Evolutionary conservation across 37 sponge, comb jelly and placozoan species (phyloP), one percentile per base, ranked within the genome.

Genomic region (Beroe ovata): DNA sequence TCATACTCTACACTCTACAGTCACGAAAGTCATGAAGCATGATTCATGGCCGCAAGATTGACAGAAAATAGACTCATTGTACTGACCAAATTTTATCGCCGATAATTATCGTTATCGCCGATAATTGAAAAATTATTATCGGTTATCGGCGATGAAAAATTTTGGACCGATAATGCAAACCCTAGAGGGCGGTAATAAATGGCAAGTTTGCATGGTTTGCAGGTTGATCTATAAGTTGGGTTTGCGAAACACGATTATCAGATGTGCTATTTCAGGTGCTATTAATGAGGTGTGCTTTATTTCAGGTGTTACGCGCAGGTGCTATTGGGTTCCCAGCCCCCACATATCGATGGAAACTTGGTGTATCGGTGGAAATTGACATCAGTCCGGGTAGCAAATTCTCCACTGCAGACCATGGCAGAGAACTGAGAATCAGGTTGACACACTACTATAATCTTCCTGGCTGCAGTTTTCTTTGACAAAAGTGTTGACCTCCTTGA

Each of bases 251-350:
- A n/a, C n/a, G n/a, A n/a, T n/a, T n/a, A n/a, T n/a, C n/a, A n/a
- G n/a, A n/a, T n/a, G n/a, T n/a, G n/a, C n/a, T n/a, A n/a, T n/a
- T n/a, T n/a, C n/a, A n/a, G n/a, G n/a, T n/a, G n/a, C n/a, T n/a
- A n/a, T n/a, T n/a, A n/a, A n/a, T n/a, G n/a, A n/a, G n/a, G n/a
- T n/a, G n/a, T n/a, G n/a, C n/a, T n/a, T n/a, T n/a, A n/a, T n/a
- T n/a, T 47, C 54, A 47, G 54, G 54, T 66, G 2, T 37, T 66
- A 18, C 69, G 30, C 41, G 42, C 54, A 23, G 42, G 84, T 40
- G 84, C 54, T 40, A 77, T 41, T n/a, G 84, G 84, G 26, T 77
- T 39, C 54, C 84, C 84, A 26, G 84, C 33, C 1, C 84, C 84
- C 47, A 39, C 22, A 22, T 77, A 77, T 26, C 42, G 54, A 22